phyloP scores from a whole-genome alignment of 2,113 vertebrate genomes.

The Semnornis frantzii region DNA sequence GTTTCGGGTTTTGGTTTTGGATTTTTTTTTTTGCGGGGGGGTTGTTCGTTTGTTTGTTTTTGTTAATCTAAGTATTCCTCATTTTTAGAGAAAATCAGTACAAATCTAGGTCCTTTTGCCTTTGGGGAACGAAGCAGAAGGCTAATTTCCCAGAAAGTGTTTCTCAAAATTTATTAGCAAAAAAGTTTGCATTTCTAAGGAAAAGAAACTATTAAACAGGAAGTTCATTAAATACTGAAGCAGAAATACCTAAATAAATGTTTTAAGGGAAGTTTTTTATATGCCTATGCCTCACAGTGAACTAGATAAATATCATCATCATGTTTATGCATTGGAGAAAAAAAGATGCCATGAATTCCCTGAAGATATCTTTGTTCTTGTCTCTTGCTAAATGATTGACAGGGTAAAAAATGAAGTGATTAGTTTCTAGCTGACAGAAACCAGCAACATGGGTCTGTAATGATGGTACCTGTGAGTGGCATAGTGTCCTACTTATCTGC shows the following conservation, averaged over 20 bases:
- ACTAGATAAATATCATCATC: neutral
- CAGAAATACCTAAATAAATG: neutral
- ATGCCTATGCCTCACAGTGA: neutral
- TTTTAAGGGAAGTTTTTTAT: neutral
- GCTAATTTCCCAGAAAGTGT: neutral
- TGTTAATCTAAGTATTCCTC: neutral
- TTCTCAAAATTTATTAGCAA: neutral
- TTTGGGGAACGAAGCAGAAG: neutral
- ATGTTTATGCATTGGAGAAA: neutral
- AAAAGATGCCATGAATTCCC: neutral
- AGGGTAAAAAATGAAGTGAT: conserved; percentile 27
- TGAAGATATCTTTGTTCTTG: conserved; percentile 12
- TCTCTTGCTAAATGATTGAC: conserved; percentile 4
- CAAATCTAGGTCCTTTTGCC: neutral
- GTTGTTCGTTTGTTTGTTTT: neutral
- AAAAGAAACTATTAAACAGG: neutral
- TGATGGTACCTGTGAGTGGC: neutral
- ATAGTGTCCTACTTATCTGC: conserved; percentile 40
- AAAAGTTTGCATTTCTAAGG: neutral
- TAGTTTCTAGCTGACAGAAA: conserved; percentile 42
- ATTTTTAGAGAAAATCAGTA: neutral
- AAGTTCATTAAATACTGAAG: neutral
- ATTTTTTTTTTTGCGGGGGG: no score
- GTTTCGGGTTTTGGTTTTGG: no score
- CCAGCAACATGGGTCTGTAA: neutral